Evolutionary conservation across 2,797 vertebrate species (phyloP).

Genomic region (Furcifer pardalis): DNA sequence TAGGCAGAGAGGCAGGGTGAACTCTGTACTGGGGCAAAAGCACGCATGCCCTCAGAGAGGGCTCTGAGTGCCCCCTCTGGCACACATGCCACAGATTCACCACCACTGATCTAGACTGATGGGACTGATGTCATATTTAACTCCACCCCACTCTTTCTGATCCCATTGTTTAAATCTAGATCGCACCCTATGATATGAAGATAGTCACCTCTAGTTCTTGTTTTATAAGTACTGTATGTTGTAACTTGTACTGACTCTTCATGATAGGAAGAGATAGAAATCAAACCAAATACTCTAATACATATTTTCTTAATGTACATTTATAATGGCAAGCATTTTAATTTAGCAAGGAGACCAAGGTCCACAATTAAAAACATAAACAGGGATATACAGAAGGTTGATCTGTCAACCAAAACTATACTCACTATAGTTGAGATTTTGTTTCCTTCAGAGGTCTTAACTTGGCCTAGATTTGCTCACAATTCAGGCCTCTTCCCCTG

Average conservation of each 20-base stretch:
- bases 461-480: background rate
- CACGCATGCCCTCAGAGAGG: too few relatives aligned
- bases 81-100: too few relatives aligned
- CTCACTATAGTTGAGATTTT: accelerated
- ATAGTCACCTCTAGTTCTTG: background rate
- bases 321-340: conserved; percentile 11
- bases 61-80: too few relatives aligned
- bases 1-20: too few relatives aligned
- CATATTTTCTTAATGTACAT: background rate
- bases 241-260: background rate
- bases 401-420: background rate
- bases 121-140: background rate
- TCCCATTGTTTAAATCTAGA: background rate
- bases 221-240: background rate
- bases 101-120: too few relatives aligned
- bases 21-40: too few relatives aligned
- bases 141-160: background rate
- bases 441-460: background rate
- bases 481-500: background rate
- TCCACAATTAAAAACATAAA: background rate
- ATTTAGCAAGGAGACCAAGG: background rate
- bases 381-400: background rate
- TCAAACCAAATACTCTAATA: background rate
- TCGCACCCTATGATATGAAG: background rate
- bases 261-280: background rate